Percentiles rank a stretch among this genome's conserved stretches.
Evolutionary conservation across 2,113 vertebrate genomes (phyloP).

Genomic region (Nesogale talazaci): DNA sequence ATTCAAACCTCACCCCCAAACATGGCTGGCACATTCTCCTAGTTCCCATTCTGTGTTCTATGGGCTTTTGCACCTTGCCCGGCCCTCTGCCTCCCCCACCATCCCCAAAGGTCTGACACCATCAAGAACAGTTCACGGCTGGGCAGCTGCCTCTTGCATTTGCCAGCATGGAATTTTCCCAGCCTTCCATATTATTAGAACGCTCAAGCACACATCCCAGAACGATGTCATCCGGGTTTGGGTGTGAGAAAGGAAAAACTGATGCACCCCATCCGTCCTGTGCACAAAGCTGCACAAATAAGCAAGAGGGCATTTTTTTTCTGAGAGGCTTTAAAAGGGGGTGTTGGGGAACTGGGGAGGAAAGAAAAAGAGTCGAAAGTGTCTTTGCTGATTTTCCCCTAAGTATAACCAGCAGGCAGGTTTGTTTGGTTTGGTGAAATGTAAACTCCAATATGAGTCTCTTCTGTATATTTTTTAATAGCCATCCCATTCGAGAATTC

Average conservation of each 20-base stretch:
- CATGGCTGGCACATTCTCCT: neutral
- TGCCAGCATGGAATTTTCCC: slow-evolving; percentile 83
- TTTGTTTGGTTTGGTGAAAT: neutral
- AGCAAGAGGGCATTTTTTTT: neutral
- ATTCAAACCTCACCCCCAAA: neutral
- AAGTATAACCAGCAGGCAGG: neutral
- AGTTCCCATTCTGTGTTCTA: neutral
- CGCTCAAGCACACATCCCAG: slow-evolving; percentile 90
- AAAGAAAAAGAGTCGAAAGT: neutral
- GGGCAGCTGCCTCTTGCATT: slow-evolving; percentile 73
- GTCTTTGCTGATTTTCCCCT: neutral
- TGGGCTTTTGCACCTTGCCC: neutral
- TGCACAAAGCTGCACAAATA: neutral
- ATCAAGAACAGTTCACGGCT: slow-evolving; percentile 70
- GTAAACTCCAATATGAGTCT: neutral
- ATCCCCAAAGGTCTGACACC: slow-evolving; percentile 62
- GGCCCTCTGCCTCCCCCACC: too few species aligned
- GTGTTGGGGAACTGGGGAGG: too few species aligned
- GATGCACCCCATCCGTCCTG: slow-evolving; percentile 41
- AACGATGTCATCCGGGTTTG: slow-evolving; percentile 86
- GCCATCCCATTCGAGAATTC: too few species aligned
- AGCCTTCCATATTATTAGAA: slow-evolving; percentile 78
- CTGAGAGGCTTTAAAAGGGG: neutral
- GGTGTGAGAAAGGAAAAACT: slow-evolving; percentile 74
- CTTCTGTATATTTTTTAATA: neutral